phyloP scores from a whole-genome alignment of 2,113 vertebrate genomes.

The Tautogolabrus adspersus region DNA sequence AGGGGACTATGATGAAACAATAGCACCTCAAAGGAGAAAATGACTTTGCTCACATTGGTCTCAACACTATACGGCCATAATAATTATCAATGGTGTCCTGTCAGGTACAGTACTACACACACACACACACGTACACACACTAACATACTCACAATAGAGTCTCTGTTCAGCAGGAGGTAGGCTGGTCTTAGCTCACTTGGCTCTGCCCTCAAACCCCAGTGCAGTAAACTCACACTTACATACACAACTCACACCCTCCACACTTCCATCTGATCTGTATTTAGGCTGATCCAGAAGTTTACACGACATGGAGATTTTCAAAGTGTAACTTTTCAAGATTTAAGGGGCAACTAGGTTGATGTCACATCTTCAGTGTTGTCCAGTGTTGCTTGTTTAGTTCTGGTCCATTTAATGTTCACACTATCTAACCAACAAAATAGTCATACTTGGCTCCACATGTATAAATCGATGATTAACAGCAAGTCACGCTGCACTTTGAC shows the following conservation, averaged over 20 bases:
- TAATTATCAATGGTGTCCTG: slow-evolving; percentile 35
- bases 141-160: slow-evolving; percentile 34
- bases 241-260: slow-evolving; percentile 22
- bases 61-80: slow-evolving; percentile 7
- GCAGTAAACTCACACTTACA: slow-evolving; percentile 10
- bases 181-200: slow-evolving; percentile 4
- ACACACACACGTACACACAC: slow-evolving; percentile 5
- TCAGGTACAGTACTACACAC: slow-evolving; percentile 22
- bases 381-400: neutral
- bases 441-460: neutral
- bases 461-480: neutral
- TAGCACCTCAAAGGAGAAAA: slow-evolving; percentile 33
- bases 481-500: neutral
- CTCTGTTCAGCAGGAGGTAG: slow-evolving; percentile 50
- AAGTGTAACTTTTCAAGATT: neutral
- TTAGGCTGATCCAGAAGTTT: neutral
- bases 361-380: neutral
- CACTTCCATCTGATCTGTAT: neutral
- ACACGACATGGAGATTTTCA: neutral
- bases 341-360: neutral
- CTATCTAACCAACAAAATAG: no score
- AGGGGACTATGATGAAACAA: slow-evolving; percentile 50
- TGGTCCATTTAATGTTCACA: neutral
- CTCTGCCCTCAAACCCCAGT: slow-evolving; percentile 27
- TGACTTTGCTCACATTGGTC: slow-evolving; percentile 32